phyloP scores from a whole-genome alignment of 2,797 vertebrate species.

The Aldrovandia affinis region DNA sequence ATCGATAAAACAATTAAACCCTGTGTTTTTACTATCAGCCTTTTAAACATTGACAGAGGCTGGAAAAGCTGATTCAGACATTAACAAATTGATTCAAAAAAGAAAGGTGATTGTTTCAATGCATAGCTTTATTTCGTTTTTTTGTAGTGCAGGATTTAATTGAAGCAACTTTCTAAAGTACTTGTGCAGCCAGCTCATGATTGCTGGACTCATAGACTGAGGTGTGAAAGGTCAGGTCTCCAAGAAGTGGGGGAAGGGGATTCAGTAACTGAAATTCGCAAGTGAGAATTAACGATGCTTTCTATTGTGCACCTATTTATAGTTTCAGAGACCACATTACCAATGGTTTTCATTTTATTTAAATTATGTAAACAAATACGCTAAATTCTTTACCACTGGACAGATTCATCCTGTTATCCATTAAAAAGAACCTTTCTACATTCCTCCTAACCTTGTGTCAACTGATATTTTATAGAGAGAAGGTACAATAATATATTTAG shows the following conservation, averaged over 20 bases:
- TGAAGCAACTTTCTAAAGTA: no score
- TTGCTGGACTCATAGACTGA: no score
- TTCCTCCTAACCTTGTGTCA: no score
- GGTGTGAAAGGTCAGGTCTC: no score
- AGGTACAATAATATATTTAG: background rate
- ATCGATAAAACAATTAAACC: conserved; percentile 41
- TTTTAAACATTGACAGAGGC: conserved; percentile 33
- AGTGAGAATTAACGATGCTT: background rate
- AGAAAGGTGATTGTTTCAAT: background rate
- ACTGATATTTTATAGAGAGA: background rate
- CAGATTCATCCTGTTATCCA: no score
- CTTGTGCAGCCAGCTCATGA: no score
- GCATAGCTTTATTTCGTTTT: background rate
- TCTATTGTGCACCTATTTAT: background rate
- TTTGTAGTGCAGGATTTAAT: no score
- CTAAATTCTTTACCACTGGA: background rate
- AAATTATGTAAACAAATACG: background rate
- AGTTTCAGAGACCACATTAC: background rate
- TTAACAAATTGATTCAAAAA: conserved; percentile 21
- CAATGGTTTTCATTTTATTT: background rate
- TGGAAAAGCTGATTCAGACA: conserved; percentile 33
- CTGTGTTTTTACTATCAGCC: conserved; percentile 34
- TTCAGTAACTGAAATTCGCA: background rate
- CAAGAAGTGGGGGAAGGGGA: no score
- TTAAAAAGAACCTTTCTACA: no score